These are phyloP conservation scores for Lampropteryx suffumata DNA, from an alignment of 2,888 invertebrate genomes.

Conservation along the genomic window DNA sequence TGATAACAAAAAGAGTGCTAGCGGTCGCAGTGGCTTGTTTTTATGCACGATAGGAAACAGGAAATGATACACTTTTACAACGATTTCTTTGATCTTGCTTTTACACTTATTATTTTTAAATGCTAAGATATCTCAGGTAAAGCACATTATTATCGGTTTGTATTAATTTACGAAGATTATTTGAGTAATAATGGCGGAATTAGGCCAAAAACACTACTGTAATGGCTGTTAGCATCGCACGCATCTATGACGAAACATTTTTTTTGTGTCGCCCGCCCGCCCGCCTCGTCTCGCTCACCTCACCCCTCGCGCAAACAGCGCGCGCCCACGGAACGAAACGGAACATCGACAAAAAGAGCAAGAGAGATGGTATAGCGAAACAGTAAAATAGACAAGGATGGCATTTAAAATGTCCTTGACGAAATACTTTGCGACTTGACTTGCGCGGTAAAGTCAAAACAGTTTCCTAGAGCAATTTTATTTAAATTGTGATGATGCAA, in stretches of 20 bases:
- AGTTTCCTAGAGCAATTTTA: conserved; percentile 12
- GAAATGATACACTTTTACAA: conserved; percentile 73
- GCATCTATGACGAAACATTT: conserved; percentile 71
- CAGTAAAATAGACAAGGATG: conserved; percentile 60
- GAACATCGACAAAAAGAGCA: conserved; percentile 29
- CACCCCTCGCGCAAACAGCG: too few relatives aligned
- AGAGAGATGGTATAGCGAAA: conserved; percentile 36
- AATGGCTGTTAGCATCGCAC: conserved; percentile 57
- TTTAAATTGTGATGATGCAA: conserved; percentile 17
- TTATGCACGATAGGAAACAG: conserved; percentile 72
- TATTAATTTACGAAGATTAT: conserved; percentile 56
- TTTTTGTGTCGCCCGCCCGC: conserved; percentile 19
- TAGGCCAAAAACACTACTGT: conserved; percentile 69
- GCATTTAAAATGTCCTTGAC: conserved; percentile 57
- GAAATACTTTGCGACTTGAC: conserved; percentile 64
- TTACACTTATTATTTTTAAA: conserved; percentile 10
- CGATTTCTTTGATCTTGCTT: conserved; percentile 44
- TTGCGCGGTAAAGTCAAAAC: conserved; percentile 80
- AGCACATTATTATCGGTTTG: conserved; percentile 36
- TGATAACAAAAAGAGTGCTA: conserved; percentile 79
- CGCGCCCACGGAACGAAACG: not conserved
- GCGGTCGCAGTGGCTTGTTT: conserved; percentile 76
- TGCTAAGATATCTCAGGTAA: conserved; percentile 17
- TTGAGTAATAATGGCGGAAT: conserved; percentile 76
- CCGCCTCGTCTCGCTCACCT: too few relatives aligned